phyloP scores from a whole-genome alignment of 2,113 vertebrate genomes.

The Apus apus region DNA sequence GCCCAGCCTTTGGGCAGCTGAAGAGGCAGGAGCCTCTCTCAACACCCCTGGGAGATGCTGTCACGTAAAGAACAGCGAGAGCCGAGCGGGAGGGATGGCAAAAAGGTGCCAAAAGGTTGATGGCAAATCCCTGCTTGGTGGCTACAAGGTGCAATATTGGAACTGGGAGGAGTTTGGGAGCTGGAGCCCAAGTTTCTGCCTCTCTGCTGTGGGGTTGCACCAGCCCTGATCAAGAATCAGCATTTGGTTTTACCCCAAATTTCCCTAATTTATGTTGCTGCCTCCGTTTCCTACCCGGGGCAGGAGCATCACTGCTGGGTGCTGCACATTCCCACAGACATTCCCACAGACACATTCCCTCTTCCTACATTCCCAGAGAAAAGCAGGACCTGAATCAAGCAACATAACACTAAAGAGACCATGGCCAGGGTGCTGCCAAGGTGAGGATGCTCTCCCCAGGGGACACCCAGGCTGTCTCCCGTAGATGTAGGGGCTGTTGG shows the following conservation, averaged over 20 bases:
- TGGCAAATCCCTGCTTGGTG: background rate
- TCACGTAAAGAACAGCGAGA: accelerated
- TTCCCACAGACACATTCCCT: background rate
- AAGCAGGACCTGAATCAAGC: background rate
- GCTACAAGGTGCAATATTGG: accelerated
- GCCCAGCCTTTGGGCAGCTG: background rate
- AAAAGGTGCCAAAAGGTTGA: background rate
- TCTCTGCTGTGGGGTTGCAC: background rate
- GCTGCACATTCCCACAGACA: background rate
- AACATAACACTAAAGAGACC: accelerated
- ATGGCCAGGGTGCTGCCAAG: too few species aligned
- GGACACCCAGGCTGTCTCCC: background rate
- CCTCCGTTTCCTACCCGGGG: background rate
- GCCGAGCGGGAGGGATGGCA: background rate
- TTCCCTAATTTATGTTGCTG: accelerated
- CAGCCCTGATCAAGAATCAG: accelerated
- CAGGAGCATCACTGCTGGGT: accelerated
- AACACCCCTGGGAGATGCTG: background rate
- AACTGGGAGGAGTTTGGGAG: background rate
- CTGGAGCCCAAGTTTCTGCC: background rate
- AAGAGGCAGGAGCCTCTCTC: background rate
- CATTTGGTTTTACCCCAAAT: background rate
- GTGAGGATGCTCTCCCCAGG: too few species aligned
- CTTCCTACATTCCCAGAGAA: too few species aligned
- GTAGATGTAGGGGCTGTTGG: background rate